Evolutionary conservation across 1,140 invertebrate genomes (phyloP).

Genomic region (Ceratosolen fusciceps): DNA sequence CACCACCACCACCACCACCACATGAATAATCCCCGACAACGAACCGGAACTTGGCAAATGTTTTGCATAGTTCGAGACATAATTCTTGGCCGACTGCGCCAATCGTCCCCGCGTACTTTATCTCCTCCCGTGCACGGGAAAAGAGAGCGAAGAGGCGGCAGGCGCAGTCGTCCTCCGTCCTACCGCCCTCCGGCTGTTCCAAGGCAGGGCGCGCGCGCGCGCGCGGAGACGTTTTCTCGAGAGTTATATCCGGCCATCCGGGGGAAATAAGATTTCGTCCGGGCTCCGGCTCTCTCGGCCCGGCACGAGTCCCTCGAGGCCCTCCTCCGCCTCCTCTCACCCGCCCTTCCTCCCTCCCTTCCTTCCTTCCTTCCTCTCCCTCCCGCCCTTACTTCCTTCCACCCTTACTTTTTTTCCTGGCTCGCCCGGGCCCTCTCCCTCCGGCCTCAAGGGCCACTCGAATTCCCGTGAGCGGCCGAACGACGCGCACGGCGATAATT

Average conservation of each 20-base stretch:
- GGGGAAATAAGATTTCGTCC: neutral
- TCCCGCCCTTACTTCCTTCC: neutral
- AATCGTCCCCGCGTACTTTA: neutral
- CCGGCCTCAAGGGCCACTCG: neutral
- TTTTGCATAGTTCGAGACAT: slow-evolving; percentile 29
- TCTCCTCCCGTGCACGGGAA: too few relatives aligned
- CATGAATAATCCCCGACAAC: slow-evolving; percentile 18
- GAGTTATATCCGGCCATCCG: neutral
- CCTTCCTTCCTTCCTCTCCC: neutral
- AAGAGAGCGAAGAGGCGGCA: neutral
- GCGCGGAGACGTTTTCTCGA: neutral
- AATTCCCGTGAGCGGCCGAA: slow-evolving; percentile 28
- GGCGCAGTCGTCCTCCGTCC: neutral
- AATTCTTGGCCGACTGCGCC: slow-evolving; percentile 1
- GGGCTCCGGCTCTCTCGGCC: neutral
- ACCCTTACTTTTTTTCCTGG: too few relatives aligned
- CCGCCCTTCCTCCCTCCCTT: neutral
- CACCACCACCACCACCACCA: neutral
- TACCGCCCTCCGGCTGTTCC: neutral
- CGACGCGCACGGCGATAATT: slow-evolving; percentile 33
- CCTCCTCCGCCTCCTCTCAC: neutral
- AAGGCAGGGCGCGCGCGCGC: neutral
- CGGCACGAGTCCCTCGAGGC: neutral
- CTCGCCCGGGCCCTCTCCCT: too few relatives aligned
- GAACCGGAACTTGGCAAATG: neutral